phyloP scores from a whole-genome alignment of 2,797 vertebrate species.

The Centroberyx gerrardi region DNA sequence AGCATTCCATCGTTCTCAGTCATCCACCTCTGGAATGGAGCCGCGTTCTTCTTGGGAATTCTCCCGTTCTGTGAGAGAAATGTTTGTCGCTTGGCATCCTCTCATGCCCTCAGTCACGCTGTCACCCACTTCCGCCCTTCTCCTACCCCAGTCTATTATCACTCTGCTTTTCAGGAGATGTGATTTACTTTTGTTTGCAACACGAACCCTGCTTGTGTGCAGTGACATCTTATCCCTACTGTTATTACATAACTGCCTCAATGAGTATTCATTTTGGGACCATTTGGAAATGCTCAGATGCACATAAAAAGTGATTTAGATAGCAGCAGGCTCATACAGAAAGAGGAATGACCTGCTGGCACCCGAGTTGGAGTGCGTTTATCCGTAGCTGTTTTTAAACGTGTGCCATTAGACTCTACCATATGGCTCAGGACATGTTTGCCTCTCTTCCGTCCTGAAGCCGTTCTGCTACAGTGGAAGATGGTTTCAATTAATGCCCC shows the following conservation, averaged over 20 bases:
- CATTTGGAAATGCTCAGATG: conserved; percentile 75
- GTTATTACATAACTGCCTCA: conserved; percentile 66
- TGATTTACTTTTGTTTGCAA: conserved; percentile 44
- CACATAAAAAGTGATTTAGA: conserved; percentile 65
- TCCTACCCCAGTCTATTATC: conserved; percentile 28
- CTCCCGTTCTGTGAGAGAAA: conserved; percentile 21
- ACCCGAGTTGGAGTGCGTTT: conserved; percentile 68
- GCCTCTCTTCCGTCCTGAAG: conserved; percentile 67
- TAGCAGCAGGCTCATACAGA: conserved; percentile 47
- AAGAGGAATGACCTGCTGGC: conserved; percentile 71
- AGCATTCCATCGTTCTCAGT: conserved; percentile 73
- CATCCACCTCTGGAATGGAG: conserved; percentile 74
- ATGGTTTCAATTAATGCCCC: conserved; percentile 86
- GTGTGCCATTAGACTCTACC: conserved; percentile 72
- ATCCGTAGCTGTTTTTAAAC: conserved; percentile 74
- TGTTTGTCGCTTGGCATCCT: conserved; percentile 43
- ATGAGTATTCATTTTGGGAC: conserved; percentile 67
- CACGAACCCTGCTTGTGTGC: conserved; percentile 29
- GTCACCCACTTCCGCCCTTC: conserved; percentile 39
- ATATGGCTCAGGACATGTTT: conserved; percentile 78
- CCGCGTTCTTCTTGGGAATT: conserved; percentile 56
- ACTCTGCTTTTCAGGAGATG: conserved; percentile 11
- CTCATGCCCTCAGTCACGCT: conserved; percentile 28
- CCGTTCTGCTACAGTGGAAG: conserved; percentile 66
- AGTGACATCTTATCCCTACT: conserved; percentile 54